Evolutionary conservation across 2,797 vertebrate species (phyloP).

Genomic region (Poeciliopsis gracilis): DNA sequence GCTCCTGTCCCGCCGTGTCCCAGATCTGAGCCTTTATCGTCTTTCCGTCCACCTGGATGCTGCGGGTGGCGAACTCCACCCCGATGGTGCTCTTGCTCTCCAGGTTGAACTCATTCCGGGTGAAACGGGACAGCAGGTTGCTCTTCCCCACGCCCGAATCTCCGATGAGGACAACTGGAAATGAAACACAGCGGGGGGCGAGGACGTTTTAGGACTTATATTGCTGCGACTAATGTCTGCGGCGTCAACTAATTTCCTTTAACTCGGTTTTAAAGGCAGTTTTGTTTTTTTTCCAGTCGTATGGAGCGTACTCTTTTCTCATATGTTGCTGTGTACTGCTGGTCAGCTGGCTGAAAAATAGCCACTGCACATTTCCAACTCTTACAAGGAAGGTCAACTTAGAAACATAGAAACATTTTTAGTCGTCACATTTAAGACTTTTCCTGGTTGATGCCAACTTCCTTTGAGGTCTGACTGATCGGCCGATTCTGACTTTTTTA

Average conservation of each 20-base stretch:
- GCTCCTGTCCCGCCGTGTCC: conserved; percentile 96
- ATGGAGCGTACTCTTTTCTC: not conserved
- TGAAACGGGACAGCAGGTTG: conserved; percentile 96
- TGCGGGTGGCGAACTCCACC: conserved; percentile 96
- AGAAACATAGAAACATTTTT: not conserved
- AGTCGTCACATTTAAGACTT: not conserved
- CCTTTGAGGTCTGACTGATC: not conserved
- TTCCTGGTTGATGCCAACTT: not conserved
- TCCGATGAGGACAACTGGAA: conserved; percentile 92
- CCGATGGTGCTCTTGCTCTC: conserved; percentile 99
- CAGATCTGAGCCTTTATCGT: conserved; percentile 98
- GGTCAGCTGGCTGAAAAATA: not conserved
- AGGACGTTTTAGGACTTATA: not conserved
- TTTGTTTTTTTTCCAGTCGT: not conserved
- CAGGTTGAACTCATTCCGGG: conserved; percentile 96
- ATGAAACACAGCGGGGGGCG: not conserved
- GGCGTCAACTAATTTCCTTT: not conserved
- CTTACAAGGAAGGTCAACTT: not conserved
- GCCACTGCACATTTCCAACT: not conserved
- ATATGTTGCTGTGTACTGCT: not conserved
- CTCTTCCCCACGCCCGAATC: conserved; percentile 98
- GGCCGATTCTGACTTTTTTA: not conserved
- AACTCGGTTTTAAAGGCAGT: not conserved
- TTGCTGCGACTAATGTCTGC: not conserved
- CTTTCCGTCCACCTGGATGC: conserved; percentile 97